These are phyloP conservation scores for Microctenopoma lineatum DNA, from an alignment of 2,797 vertebrate genomes.

Conservation along the genomic window DNA sequence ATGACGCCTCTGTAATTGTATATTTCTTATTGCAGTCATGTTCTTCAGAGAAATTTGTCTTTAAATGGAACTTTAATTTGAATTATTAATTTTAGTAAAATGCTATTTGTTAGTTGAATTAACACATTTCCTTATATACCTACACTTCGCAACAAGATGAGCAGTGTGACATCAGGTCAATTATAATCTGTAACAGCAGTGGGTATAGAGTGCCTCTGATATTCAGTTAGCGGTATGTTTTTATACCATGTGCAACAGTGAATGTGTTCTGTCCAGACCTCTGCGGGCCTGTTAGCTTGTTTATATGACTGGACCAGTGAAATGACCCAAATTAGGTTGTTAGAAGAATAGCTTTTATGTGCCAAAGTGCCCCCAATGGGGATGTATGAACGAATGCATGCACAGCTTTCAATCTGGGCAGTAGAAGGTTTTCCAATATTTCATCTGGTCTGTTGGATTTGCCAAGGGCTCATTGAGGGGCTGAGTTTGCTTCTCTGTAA, in stretches of 20 bases:
- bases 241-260: conserved; percentile 47
- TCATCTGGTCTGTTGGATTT: conserved; percentile 72
- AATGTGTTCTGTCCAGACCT: conserved; percentile 56
- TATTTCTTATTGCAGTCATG: neutral
- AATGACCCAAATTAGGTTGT: conserved; percentile 77
- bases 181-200: conserved; percentile 36
- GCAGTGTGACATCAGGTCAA: conserved; percentile 27
- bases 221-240: conserved; percentile 53
- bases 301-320: conserved; percentile 74
- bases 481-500: conserved; percentile 50
- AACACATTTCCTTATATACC: neutral
- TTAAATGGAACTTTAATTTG: conserved; percentile 1
- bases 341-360: conserved; percentile 73
- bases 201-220: conserved; percentile 47
- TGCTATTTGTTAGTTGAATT: neutral
- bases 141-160: conserved; percentile 2
- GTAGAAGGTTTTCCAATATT: conserved; percentile 77
- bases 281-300: conserved; percentile 74
- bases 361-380: conserved; percentile 74
- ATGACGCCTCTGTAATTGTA: neutral
- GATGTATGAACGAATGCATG: conserved; percentile 63
- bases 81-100: neutral
- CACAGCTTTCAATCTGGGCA: conserved; percentile 68
- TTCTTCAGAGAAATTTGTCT: no score
- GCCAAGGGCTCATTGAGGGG: conserved; percentile 55